These are phyloP conservation scores for Cyprinella venusta DNA, from an alignment of 2,797 vertebrate species.

Conservation along the genomic window DNA sequence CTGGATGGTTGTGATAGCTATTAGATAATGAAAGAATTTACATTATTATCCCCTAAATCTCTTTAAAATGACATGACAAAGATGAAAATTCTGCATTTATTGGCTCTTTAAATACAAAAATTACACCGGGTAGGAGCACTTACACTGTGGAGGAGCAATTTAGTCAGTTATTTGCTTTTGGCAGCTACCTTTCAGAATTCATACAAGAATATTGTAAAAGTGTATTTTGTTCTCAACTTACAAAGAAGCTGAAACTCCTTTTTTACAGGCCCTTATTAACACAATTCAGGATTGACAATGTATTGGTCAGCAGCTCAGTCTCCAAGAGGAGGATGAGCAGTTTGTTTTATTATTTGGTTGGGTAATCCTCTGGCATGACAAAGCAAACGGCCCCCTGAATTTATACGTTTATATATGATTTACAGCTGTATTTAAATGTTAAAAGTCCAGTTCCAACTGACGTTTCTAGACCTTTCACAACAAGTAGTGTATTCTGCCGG, in stretches of 20 bases:
- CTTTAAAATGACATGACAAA: background rate
- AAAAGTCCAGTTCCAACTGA: conserved; percentile 35
- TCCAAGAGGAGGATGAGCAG: conserved; percentile 42
- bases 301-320: background rate
- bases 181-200: background rate
- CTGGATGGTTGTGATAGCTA: background rate
- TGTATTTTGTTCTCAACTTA: background rate
- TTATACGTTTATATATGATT: conserved; percentile 54
- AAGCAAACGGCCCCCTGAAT: conserved; percentile 44
- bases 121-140: background rate
- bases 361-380: conserved; percentile 56
- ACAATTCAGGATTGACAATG: conserved; percentile 8
- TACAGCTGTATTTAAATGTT: conserved; percentile 50
- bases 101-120: conserved; percentile 6
- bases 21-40: background rate
- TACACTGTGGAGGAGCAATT: background rate
- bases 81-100: conserved; percentile 5
- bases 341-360: conserved; percentile 55
- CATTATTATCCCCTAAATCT: background rate
- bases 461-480: conserved; percentile 56
- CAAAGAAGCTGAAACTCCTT: conserved; percentile 2
- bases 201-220: background rate
- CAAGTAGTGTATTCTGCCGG: conserved; percentile 54
- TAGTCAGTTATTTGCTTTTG: conserved; percentile 14
- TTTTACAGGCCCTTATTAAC: background rate